Evolutionary conservation across 2,888 invertebrate species (phyloP).

Genomic region (Pandemis cinnamomeana): DNA sequence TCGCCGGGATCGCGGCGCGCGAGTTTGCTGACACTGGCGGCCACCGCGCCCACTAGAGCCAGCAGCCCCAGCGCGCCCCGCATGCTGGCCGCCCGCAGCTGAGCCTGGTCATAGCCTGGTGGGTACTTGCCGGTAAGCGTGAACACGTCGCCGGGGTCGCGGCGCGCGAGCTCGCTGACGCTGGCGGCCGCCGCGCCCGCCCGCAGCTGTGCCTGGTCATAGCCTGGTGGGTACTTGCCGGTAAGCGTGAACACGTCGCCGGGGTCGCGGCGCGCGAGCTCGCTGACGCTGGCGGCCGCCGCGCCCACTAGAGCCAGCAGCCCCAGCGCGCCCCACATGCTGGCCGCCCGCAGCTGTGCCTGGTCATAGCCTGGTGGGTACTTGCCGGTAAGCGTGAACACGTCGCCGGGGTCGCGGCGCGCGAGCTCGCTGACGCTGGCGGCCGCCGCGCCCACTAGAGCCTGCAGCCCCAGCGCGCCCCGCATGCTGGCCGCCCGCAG

Average conservation of each 20-base stretch:
- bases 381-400: constrained; percentile 73
- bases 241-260: constrained; percentile 77
- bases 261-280: constrained; percentile 73
- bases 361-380: constrained; percentile 8
- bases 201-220: no score
- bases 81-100: constrained; percentile 70
- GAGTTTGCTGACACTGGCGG: constrained; percentile 58
- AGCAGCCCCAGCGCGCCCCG: constrained; percentile 70
- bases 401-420: constrained; percentile 75
- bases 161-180: constrained; percentile 73
- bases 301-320: constrained; percentile 69
- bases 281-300: constrained; percentile 68
- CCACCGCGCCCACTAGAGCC: constrained; percentile 51
- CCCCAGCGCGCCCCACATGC: constrained; percentile 73
- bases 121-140: constrained; percentile 64
- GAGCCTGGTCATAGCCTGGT: neutral
- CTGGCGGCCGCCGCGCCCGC: constrained; percentile 67
- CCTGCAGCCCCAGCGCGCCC: constrained; percentile 68
- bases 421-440: constrained; percentile 73
- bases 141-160: constrained; percentile 77
- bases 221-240: constrained; percentile 53
- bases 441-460: constrained; percentile 66
- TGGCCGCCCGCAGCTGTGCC: constrained; percentile 57
- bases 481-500: constrained; percentile 74
- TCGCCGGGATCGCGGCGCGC: constrained; percentile 52